phyloP scores from a whole-genome alignment of 1,140 invertebrate species.

The Apocrypta bakeri region DNA sequence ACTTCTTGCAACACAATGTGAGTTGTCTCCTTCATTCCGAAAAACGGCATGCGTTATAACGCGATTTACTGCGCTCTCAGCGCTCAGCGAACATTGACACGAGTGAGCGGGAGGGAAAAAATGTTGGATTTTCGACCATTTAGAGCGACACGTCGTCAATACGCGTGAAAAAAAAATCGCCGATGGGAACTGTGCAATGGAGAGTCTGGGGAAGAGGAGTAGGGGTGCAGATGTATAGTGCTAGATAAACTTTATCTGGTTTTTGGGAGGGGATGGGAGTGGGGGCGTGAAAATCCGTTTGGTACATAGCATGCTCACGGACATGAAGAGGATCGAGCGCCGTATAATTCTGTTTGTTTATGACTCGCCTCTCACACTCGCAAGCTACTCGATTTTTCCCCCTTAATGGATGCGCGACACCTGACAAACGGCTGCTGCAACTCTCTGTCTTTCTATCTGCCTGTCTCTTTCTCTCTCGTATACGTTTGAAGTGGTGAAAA shows the following conservation, averaged over 20 bases:
- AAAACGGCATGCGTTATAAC: background rate
- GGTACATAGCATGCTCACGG: conserved; percentile 49
- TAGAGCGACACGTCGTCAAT: background rate
- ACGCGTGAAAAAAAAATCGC: background rate
- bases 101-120: background rate
- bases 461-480: background rate
- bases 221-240: conserved; percentile 25
- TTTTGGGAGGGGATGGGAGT: too few relatives aligned
- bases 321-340: conserved; percentile 63
- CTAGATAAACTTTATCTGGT: conserved; percentile 49
- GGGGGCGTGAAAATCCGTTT: conserved; percentile 59
- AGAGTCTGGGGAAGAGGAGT: too few relatives aligned
- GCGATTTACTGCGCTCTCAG: background rate
- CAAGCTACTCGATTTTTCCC: conserved; percentile 70
- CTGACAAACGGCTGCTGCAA: conserved; percentile 67
- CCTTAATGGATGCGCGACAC: conserved; percentile 66
- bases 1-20: background rate
- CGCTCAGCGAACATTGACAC: background rate
- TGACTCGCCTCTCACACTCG: conserved; percentile 53
- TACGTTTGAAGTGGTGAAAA: background rate
- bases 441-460: conserved; percentile 50
- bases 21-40: background rate
- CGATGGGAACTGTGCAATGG: background rate
- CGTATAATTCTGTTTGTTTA: conserved; percentile 74
- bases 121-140: background rate